Base-by-base conservation (phyloP, 2,797 vertebrate genomes). In the Sebastes kiyomatsui region DNA sequence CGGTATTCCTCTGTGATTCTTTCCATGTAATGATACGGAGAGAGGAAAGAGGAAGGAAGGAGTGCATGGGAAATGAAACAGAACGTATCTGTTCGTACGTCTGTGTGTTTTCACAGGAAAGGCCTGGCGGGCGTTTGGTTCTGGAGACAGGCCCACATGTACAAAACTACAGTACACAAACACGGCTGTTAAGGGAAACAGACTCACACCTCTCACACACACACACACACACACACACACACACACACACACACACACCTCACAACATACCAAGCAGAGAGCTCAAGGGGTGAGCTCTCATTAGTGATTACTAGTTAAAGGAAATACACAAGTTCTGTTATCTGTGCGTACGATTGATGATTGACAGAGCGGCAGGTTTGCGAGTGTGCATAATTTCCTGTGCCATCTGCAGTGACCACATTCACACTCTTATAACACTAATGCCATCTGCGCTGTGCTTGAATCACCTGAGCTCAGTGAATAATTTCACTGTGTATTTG, bases 31-130 rank as follows among this genome's bases (percentile, higher is more conserved):
- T 80, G 77, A 90, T 79, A 88, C 33, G 25, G 18, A 49, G 67
- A 62, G 32, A 79, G 88, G 90, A 88, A 90, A 85, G 49, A 90
- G 92, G 91, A 89, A 92, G 91, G 87, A 92, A 90, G 77, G 75
- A 88, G 78, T 65, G 82, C 72, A 82, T 76, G 74, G 85, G 87
- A 94, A 90, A 92, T 81, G 38, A 89, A 90, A 81, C 76, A 79
- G 67, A 81, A 78, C 32, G 62, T 82, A 71, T 90, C 80, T 77
- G 64, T 71, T 74, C 4, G 9, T 42, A 49, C 4, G 35, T 64
- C 62, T 72, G 81, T 80, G 79, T 90, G 84, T 89, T 89, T 87
- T 88, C 6, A 55, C 85, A 85, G 90, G 89, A 92, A 93, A 89
- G 80, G 78, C 77, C 81, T 87, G 87, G 78, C 88, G 80, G 85